Base-by-base conservation (phyloP, 2,888 invertebrate species). In the Dolichomitus sp. region DNA sequence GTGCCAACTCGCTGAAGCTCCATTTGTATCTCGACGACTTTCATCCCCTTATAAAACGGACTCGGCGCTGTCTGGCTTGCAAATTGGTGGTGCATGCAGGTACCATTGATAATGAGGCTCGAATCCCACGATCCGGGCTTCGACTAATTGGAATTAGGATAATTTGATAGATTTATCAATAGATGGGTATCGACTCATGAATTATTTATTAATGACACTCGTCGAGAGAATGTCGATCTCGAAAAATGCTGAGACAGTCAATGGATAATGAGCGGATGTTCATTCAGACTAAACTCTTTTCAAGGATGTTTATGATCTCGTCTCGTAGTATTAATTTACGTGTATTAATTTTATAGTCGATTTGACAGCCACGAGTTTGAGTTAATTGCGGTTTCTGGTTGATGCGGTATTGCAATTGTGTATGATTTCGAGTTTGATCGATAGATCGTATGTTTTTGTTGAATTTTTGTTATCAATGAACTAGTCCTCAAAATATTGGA, bases 31-130 rank as follows among this genome's bases (percentile, higher is more conserved):
- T 3, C 11, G 11, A 11, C 54, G 54, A 54, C 27, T 54, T 27
- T 23, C 54, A 68, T 63, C 72, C 70, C 63, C 69, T 19, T 42
- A 68, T 27, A 57, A 11, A 17, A 42, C 7, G 27, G 40, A 52
- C 48, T 40, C 19, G 23, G 5, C 33, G 37, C 30, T 37, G 37
- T 45, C 30, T 30, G 33, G 14, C 30, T 57, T 57, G 57, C 57
- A 57, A 57, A 57, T 57, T 57, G 57, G 30, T 30, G 57, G 30
- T 30, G 57, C 30, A 57, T 14, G n/a, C 57, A 14, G 30, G 14
- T 30, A 30, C 5, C n/a, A 14, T n/a, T 57, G 57, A 57, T 57
- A 57, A 57, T 30, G 57, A 57, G 54, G 30, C 1, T 30, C 14
- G 57, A n/a, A 57, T 2, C 1, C 14, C 2, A 30, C 2, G 4